Evolutionary conservation across 2,113 vertebrate genomes (phyloP), one percentile per base, ranked within the genome.

Genomic region (Oenanthe melanoleuca): DNA sequence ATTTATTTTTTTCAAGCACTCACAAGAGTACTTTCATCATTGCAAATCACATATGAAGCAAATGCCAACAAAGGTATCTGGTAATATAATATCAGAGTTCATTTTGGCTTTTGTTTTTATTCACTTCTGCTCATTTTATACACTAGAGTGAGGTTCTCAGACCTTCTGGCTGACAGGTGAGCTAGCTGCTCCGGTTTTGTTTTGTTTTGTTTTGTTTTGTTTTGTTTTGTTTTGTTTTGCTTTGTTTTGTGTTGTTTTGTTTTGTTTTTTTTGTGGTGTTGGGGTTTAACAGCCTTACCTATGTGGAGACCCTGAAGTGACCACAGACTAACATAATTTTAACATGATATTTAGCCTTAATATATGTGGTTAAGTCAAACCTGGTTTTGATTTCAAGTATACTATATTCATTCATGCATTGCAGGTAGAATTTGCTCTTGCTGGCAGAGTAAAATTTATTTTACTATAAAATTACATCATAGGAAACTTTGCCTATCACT

Each of bases 141-240:
- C 11, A 38, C 44, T 55, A 26, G 11, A 57, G 12, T 24, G 28
- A 84, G 18, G 11, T 69, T 33, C 11, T 60, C 33, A 45, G 5
- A 14, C 25, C 74, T 87, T 84, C 65, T 84, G 33, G 60, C 69
- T 73, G 85, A 34, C 7, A 79, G 29, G 10, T 33, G 19, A 81
- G 52, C 47, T 31, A 57, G 19, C 2, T 65, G n/a, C 6, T 6
- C 0, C 9, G 1, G 20, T 84, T 16, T 72, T 21, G n/a, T 2
- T 16, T 69, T 21, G 23, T 84, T 16, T 72, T 21, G 31, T 2
- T 16, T 69, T 28, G 34, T 84, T 16, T 72, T 21, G 31, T 2
- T 16, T 69, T 18, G 34, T 37, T 16, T 69, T 28, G 34, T 84
- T 16, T 72, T 21, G 31, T 2, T 16, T 69, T 18, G 34, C 8